phyloP scores from a whole-genome alignment of 1,140 invertebrate species.

The Zophobas morio region DNA sequence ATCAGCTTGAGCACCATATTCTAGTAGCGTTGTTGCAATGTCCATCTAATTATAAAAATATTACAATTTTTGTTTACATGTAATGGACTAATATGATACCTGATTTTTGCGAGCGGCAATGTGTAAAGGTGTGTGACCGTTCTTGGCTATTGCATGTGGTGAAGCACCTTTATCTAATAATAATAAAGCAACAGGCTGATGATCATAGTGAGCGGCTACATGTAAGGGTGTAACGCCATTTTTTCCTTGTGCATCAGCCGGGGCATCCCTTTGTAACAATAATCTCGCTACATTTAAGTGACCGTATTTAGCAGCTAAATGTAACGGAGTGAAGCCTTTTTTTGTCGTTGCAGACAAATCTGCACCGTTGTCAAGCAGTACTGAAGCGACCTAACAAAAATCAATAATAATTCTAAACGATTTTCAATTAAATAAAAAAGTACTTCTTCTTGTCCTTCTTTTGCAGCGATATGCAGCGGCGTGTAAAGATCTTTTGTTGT shows the following conservation, averaged over 20 bases:
- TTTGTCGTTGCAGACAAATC: constrained; percentile 91
- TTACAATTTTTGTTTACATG: neutral
- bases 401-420: neutral
- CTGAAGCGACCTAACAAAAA: constrained; percentile 78
- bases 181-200: constrained; percentile 92
- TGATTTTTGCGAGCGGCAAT: constrained; percentile 99
- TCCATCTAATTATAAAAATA: constrained; percentile 74
- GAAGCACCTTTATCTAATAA: constrained; percentile 95
- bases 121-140: constrained; percentile 98
- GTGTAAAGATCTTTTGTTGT: constrained; percentile 96
- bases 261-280: constrained; percentile 88
- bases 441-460: constrained; percentile 94
- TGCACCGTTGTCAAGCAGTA: constrained; percentile 95
- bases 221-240: constrained; percentile 98
- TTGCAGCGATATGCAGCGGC: constrained; percentile 97
- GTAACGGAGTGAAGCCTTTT: constrained; percentile 97
- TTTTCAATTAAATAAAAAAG: constrained; percentile 1
- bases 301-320: constrained; percentile 98
- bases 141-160: constrained; percentile 96
- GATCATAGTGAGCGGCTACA: constrained; percentile 98
- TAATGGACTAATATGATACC: constrained; percentile 68
- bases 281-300: constrained; percentile 93
- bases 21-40: constrained; percentile 93
- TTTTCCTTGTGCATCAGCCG: constrained; percentile 95
- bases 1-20: constrained; percentile 92